phyloP scores from a whole-genome alignment of 2,888 invertebrate species.

The Caenorhabditis plicata region DNA sequence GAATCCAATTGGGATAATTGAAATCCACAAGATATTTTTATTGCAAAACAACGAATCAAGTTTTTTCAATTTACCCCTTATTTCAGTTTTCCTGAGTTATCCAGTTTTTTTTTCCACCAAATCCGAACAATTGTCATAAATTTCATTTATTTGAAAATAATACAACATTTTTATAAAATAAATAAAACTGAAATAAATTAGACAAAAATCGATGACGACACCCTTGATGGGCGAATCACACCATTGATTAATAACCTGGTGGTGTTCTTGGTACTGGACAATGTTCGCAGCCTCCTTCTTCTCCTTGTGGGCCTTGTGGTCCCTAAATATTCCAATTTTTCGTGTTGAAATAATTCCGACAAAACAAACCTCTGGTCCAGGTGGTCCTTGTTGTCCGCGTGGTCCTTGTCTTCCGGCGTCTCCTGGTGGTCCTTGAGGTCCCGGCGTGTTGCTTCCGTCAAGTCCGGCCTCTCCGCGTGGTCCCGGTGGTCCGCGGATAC shows the following conservation, averaged over 20 bases:
- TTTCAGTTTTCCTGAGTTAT: too few relatives aligned
- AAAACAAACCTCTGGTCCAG: slow-evolving; percentile 49
- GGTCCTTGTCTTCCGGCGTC: slow-evolving; percentile 50
- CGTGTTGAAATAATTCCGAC: not conserved
- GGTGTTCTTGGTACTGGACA: slow-evolving; percentile 56
- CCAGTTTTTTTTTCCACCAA: too few relatives aligned
- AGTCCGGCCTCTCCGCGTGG: slow-evolving; percentile 54
- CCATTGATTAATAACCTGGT: slow-evolving; percentile 52
- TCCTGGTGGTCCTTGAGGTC: slow-evolving; percentile 46
- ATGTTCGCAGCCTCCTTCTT: slow-evolving; percentile 41
- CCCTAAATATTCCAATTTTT: slow-evolving; percentile 13
- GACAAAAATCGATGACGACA: slow-evolving; percentile 2
- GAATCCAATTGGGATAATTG: too few relatives aligned
- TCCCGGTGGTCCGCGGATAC: slow-evolving; percentile 48
- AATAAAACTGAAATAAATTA: not conserved
- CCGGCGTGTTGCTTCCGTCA: slow-evolving; percentile 42
- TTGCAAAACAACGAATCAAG: too few relatives aligned
- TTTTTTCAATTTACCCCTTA: too few relatives aligned
- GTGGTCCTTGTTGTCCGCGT: slow-evolving; percentile 50
- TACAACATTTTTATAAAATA: not conserved
- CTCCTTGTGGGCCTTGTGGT: slow-evolving; percentile 40
- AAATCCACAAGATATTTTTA: too few relatives aligned
- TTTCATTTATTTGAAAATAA: too few relatives aligned
- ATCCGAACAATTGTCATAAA: too few relatives aligned
- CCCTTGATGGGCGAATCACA: slow-evolving; percentile 4